Base-by-base conservation (phyloP, 2,888 invertebrate genomes). In the Sminthurinus aureus region DNA sequence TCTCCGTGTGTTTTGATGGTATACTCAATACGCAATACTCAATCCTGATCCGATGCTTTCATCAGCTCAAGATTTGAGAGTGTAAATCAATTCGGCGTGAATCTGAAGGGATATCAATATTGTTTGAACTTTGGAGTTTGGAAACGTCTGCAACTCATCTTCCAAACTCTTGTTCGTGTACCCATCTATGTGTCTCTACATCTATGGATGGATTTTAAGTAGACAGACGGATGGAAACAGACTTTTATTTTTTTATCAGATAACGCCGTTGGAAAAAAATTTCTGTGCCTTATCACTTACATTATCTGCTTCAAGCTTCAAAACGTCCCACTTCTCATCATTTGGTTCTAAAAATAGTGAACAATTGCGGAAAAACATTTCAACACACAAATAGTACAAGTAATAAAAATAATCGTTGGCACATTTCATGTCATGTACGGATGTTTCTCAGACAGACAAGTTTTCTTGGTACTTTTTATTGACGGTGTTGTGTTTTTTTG, bases 21-120 rank as follows among this genome's bases (percentile, higher is more conserved):
- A 73, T 13, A 18, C 75, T 50, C 75, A 75, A 18, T n/a, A n/a
- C n/a, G n/a, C n/a, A n/a, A n/a, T n/a, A n/a, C 24, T 1, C 67
- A 79, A 78, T n/a, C 6, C 79, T 66, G 3, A 38, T 38, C 38
- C 6, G 1, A 4, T 38, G 38, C 38, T 79, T 79, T 79, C 79
- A 67, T 79, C 79, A 67, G 79, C 79, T 79, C 79, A 79, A 79
- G 38, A 58, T 67, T 26, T 38, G 38, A 38, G 38, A 38, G 38
- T 38, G 38, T 38, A 6, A 38, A 67, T 79, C 79, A 79, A 79
- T 79, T 67, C 67, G 20, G 26, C 66, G 67, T 66, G 79, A 79
- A n/a, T 79, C 79, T 79, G 79, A 67, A 79, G 67, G 79, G 79
- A 67, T 38, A 79, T 79, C 67, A 67, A 79, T 79, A 79, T 67